These are phyloP conservation scores for Vidua chalybeata DNA, from an alignment of 2,113 vertebrate species.

Conservation along the genomic window DNA sequence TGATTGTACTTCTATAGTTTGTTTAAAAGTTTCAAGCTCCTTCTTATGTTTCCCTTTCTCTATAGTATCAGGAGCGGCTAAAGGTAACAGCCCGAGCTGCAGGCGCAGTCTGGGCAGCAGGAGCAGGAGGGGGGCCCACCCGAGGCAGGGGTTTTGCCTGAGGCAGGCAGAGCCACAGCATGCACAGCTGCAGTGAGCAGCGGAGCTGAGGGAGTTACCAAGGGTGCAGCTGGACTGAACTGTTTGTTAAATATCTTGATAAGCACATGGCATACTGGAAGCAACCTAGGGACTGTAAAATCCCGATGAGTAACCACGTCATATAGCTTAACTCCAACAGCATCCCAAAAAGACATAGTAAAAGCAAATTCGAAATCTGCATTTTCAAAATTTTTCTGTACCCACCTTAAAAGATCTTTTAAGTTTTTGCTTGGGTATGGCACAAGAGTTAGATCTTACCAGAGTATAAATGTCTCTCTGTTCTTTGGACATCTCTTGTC, in stretches of 20 bases:
- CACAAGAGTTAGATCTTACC: neutral
- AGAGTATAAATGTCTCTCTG: neutral
- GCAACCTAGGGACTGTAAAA: neutral
- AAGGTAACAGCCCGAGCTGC: neutral
- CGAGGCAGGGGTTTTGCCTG: neutral
- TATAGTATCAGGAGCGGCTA: neutral
- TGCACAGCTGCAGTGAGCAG: neutral
- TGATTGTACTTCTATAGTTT: neutral
- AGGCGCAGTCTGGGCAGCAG: neutral
- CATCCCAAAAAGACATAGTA: neutral
- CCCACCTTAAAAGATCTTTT: neutral
- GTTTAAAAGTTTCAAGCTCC: neutral
- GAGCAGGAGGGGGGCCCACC: neutral
- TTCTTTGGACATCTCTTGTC: neutral
- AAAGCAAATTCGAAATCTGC: neutral
- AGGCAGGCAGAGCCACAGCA: neutral
- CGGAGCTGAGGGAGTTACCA: neutral
- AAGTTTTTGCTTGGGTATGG: neutral
- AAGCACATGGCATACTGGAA: neutral
- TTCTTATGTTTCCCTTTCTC: neutral
- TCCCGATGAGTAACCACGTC: neutral
- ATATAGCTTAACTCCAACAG: neutral
- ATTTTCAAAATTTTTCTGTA: neutral
- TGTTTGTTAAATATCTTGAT: neutral
- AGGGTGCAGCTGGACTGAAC: neutral